These are phyloP conservation scores for Lepidurus couesii DNA, from an alignment of 1,140 invertebrate species.

Conservation along the genomic window DNA sequence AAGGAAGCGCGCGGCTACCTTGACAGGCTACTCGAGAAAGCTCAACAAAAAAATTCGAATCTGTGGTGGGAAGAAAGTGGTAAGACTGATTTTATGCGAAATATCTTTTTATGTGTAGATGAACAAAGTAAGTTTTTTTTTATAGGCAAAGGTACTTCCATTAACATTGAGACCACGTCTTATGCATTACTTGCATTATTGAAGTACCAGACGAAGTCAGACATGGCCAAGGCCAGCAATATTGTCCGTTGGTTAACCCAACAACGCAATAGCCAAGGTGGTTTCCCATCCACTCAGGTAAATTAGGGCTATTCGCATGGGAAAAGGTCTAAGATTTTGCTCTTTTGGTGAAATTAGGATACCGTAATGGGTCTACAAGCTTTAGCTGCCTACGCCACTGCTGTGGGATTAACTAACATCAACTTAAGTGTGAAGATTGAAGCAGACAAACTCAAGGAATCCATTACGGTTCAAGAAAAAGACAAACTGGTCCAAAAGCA, in stretches of 20 bases:
- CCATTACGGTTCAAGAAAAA: conserved; percentile 44
- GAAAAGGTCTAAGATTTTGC: background rate
- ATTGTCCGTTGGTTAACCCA: conserved; percentile 64
- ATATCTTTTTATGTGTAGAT: background rate
- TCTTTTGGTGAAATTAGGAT: conserved; percentile 43
- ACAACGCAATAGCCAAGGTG: conserved; percentile 68
- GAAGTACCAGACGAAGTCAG: conserved; percentile 53
- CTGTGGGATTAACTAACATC: conserved; percentile 42
- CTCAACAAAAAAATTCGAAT: conserved; percentile 40
- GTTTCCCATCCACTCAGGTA: conserved; percentile 61
- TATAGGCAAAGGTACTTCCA: conserved; percentile 42
- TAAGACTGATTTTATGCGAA: background rate
- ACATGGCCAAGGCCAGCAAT: conserved; percentile 52
- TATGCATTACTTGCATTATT: conserved; percentile 63
- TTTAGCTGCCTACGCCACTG: conserved; percentile 53
- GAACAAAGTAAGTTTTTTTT: conserved; percentile 32
- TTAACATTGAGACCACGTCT: conserved; percentile 66
- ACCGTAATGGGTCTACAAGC: conserved; percentile 58
- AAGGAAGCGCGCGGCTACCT: conserved; percentile 35
- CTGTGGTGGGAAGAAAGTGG: conserved; percentile 47
- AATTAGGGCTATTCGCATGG: background rate
- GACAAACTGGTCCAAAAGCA: conserved; percentile 48
- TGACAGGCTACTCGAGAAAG: conserved; percentile 35
- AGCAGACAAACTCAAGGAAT: conserved; percentile 41
- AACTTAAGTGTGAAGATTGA: conserved; percentile 46